Evolutionary conservation across 92 coral and sea anemone genomes (phyloP).

Genomic region (Epizoanthus rinbou): DNA sequence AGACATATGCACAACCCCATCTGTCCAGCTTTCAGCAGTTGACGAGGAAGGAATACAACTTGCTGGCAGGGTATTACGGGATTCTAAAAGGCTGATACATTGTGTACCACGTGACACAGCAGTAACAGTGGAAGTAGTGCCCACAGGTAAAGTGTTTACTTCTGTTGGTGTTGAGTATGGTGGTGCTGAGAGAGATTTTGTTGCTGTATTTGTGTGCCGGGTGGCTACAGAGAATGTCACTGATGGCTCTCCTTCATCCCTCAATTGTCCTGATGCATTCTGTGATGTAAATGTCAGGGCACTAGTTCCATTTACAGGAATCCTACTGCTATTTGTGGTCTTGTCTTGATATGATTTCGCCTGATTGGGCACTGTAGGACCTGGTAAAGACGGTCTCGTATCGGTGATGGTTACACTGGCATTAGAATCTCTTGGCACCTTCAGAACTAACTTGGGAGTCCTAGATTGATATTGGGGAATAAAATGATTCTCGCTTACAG

Average conservation of each 20-base stretch:
- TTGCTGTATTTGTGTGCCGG: not conserved
- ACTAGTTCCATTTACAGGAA: not conserved
- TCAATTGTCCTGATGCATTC: not conserved
- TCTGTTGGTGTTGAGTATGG: not conserved
- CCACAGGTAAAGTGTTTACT: not conserved
- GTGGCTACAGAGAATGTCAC: not conserved
- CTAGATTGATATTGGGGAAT: not conserved
- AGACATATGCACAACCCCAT: not conserved
- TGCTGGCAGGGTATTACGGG: not conserved
- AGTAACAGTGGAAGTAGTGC: conserved; percentile 2
- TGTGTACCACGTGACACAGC: not conserved
- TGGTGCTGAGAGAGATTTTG: not conserved
- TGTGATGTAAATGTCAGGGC: not conserved
- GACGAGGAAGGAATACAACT: not conserved
- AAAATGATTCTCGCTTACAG: not conserved
- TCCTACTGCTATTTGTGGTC: not conserved
- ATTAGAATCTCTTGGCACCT: conserved; percentile 26
- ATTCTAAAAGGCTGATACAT: not conserved
- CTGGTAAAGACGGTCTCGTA: not conserved
- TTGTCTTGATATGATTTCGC: not conserved
- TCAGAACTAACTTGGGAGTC: conserved; percentile 10
- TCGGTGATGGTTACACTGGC: not conserved
- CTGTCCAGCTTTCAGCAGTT: not conserved
- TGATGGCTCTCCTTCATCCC: not conserved
- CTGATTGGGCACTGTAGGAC: not conserved